Conservation (phyloP, 2,888 invertebrate species). For the Heteropelma amictum region DNA sequence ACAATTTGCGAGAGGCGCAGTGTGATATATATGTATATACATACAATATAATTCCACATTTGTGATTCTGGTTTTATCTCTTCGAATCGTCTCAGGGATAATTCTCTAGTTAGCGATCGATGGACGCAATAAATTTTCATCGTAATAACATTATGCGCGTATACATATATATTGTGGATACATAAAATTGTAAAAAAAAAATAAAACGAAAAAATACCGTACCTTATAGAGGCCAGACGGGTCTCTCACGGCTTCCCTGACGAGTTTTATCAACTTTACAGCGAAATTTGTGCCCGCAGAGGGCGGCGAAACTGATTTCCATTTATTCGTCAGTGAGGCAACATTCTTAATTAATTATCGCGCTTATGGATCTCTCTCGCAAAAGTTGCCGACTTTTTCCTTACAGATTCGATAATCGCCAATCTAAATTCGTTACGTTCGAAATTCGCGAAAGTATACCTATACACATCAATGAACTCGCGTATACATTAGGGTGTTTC, state of each 20-base stretch:
- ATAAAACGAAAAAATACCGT: slow-evolving; percentile 14
- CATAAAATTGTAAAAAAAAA: neutral
- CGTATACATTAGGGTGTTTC: neutral
- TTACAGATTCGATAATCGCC: slow-evolving; percentile 34
- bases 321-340: slow-evolving; percentile 47
- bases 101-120: slow-evolving; percentile 63
- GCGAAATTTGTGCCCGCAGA: slow-evolving; percentile 5
- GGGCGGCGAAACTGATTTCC: slow-evolving; percentile 30
- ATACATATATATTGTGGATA: neutral
- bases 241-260: slow-evolving; percentile 5
- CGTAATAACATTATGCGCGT: slow-evolving; percentile 7
- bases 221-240: neutral
- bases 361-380: slow-evolving; percentile 17
- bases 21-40: slow-evolving; percentile 14
- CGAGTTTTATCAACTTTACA: slow-evolving; percentile 37
- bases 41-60: slow-evolving; percentile 45
- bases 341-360: slow-evolving; percentile 68
- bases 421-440: slow-evolving; percentile 54
- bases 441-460: neutral
- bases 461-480: neutral
- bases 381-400: slow-evolving; percentile 34
- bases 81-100: slow-evolving; percentile 46
- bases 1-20: neutral
- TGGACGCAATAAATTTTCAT: slow-evolving; percentile 66
- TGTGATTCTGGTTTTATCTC: slow-evolving; percentile 58